These are phyloP conservation scores for Microctonus aethiopoides DNA, from an alignment of 2,888 invertebrate genomes.

Conservation along the genomic window DNA sequence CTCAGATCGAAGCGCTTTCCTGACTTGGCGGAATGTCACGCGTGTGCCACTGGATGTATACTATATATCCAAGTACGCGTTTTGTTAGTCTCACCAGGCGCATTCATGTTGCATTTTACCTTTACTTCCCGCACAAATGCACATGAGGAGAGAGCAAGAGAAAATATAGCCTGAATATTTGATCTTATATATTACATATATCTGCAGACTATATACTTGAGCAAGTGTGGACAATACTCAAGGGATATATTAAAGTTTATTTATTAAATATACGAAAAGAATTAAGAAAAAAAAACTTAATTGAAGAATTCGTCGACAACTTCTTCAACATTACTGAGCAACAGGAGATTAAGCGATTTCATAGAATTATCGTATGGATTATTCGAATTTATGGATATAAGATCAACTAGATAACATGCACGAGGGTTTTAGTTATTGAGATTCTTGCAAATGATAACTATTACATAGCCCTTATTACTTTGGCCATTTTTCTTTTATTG, in stretches of 20 bases:
- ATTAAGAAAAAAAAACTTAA: conserved; percentile 3
- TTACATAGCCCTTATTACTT: not conserved
- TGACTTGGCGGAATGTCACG: conserved; percentile 46
- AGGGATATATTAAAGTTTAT: conserved; percentile 11
- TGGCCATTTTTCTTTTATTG: not conserved
- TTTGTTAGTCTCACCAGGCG: not conserved
- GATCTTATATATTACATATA: not conserved
- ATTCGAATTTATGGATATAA: conserved; percentile 21
- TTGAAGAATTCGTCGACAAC: conserved; percentile 16
- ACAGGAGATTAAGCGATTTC: conserved; percentile 23
- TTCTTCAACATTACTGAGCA: conserved; percentile 1
- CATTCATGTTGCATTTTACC: not conserved
- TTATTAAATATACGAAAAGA: not conserved
- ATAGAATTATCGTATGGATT: conserved; percentile 12
- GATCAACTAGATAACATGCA: conserved; percentile 13
- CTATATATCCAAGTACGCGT: not conserved
- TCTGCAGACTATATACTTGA: too few relatives aligned
- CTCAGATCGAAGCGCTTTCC: conserved; percentile 42
- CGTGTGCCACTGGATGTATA: conserved; percentile 28
- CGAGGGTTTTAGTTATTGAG: not conserved
- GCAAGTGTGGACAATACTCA: not conserved
- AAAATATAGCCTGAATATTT: not conserved
- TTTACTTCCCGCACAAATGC: not conserved
- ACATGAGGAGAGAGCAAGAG: not conserved
- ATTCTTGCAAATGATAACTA: not conserved